phyloP scores from a whole-genome alignment of 2,888 invertebrate species.

The Dioctria linearis region DNA sequence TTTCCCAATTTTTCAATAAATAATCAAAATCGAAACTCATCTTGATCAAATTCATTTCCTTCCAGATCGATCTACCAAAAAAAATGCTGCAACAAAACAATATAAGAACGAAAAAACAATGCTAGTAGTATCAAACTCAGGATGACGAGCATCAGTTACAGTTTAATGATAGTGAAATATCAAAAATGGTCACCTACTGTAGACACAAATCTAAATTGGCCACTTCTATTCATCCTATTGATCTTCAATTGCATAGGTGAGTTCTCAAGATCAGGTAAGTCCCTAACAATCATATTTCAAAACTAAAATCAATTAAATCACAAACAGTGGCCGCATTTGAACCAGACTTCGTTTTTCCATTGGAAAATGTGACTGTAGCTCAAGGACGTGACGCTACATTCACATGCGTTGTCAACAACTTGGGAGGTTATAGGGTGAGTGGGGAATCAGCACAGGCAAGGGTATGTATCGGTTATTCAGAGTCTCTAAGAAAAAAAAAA shows the following conservation, averaged over 20 bases:
- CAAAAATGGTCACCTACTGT: slow-evolving; percentile 60
- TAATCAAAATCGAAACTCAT: too few relatives aligned
- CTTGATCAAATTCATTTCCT: not conserved
- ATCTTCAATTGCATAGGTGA: slow-evolving; percentile 69
- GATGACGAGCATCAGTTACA: slow-evolving; percentile 44
- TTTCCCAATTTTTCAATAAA: too few relatives aligned
- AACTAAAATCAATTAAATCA: not conserved
- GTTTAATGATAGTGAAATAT: slow-evolving; percentile 55
- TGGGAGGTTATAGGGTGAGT: slow-evolving; percentile 90
- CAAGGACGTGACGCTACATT: slow-evolving; percentile 85
- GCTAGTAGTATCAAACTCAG: slow-evolving; percentile 43
- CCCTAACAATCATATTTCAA: not conserved
- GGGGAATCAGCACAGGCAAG: slow-evolving; percentile 87
- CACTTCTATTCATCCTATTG: slow-evolving; percentile 65
- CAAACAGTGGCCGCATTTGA: slow-evolving; percentile 77
- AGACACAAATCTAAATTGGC: slow-evolving; percentile 63
- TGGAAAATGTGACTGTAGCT: slow-evolving; percentile 84
- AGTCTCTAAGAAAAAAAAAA: slow-evolving; percentile 9
- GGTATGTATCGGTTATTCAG: slow-evolving; percentile 81
- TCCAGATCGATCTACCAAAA: not conserved
- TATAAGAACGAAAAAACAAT: slow-evolving; percentile 39
- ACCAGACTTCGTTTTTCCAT: slow-evolving; percentile 81
- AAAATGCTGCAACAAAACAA: slow-evolving; percentile 2
- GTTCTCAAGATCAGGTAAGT: slow-evolving; percentile 57
- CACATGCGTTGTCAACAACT: slow-evolving; percentile 85